Evolutionary conservation across 1,140 invertebrate genomes (phyloP), one percentile per base, ranked within the genome.

Genomic region (Coboldia fuscipes): DNA sequence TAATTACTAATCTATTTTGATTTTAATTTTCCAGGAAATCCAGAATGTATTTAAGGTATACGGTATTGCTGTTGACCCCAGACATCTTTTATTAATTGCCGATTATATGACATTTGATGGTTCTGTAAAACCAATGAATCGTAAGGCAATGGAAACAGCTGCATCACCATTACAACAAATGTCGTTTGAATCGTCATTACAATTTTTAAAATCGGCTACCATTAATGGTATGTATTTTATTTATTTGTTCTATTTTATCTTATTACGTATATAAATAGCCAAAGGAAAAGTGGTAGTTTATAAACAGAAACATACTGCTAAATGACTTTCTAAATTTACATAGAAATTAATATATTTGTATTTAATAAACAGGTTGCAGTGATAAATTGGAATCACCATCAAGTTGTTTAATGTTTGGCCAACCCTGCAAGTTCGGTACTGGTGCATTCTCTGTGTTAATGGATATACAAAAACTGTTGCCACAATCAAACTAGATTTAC

Each of bases 51-150:
- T 97, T 53, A 78, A 76, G 45, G 85, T 88, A 3, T 99, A 99
- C 50, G 90, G 90, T 16, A 98, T 98, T 46, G 70, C 72, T 13
- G 89, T 99, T 0, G 88, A 97, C 62, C 72, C 79, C 3, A 64
- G 92, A 23, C 96, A 99, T 70, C 63, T 99, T 37, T 75, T 71
- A 0, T 59, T 99, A 1, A 73, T 97, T 35, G 84, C 92, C 0
- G 93, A 98, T 59, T 97, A 96, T 51, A 98, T 99, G 93, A 98
- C 92, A 0, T 90, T 74, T 45, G 78, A 84, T 48, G 96, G 96
- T 1, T 61, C 60, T 8, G 94, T 83, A 45, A 71, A 78, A 47
- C 82, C 92, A 0, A 73, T 97, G 51, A 97, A 81, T 56, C 63
- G 93, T 19, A 73, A 70, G 48, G 86, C 85, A 5, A 89, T 99